Percentiles rank a stretch among this genome's conserved stretches.
These are phyloP conservation scores for Equus quagga DNA, from an alignment of 2,113 vertebrate species.

Conservation along the genomic window DNA sequence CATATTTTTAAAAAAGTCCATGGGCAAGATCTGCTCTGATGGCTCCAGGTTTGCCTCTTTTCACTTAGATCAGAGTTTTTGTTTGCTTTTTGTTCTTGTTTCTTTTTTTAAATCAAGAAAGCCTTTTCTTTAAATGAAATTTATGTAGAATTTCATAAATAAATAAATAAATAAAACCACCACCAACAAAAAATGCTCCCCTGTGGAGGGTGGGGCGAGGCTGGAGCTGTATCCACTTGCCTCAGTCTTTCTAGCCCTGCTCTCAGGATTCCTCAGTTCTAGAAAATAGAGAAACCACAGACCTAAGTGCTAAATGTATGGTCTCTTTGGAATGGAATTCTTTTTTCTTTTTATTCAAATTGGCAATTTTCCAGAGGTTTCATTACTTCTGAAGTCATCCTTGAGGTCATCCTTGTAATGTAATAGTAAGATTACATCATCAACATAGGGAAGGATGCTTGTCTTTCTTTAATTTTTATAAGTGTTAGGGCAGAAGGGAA, in stretches of 20 bases:
- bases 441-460: neutral
- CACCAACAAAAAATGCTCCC: neutral
- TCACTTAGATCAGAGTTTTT: neutral
- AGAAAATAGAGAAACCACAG: neutral
- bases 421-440: neutral
- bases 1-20: neutral
- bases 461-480: neutral
- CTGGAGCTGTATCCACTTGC: neutral
- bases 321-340: neutral
- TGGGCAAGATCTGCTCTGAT: neutral
- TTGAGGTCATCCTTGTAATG: neutral
- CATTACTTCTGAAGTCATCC: neutral
- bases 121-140: neutral
- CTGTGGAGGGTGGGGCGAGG: neutral
- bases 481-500: neutral
- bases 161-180: neutral
- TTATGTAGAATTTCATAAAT: neutral
- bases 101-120: neutral
- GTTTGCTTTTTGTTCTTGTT: neutral
- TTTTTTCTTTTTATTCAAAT: neutral
- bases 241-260: neutral
- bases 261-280: neutral
- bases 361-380: neutral
- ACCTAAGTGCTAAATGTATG: neutral
- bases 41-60: neutral